phyloP scores from a whole-genome alignment of 2,113 vertebrate genomes.

The Brienomyrus brachyistius region DNA sequence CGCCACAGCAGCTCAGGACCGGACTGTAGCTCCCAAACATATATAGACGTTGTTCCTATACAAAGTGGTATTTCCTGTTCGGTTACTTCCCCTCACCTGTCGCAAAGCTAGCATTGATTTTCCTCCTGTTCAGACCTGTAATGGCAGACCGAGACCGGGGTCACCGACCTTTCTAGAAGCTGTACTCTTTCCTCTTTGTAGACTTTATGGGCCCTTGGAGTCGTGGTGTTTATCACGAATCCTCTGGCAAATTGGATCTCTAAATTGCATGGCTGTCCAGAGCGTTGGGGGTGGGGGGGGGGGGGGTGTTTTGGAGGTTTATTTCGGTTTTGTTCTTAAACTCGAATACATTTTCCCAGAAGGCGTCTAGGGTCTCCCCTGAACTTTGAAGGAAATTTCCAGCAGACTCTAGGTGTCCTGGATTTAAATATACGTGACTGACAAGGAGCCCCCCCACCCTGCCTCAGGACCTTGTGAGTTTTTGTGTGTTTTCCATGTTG shows the following conservation, averaged over 20 bases:
- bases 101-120: constrained; percentile 42
- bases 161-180: constrained; percentile 46
- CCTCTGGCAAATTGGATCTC: constrained; percentile 43
- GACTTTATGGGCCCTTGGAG: constrained; percentile 7
- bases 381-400: not conserved
- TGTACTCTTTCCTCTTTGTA: not conserved
- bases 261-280: constrained; percentile 33
- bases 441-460: not conserved
- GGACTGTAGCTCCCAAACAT: too few relatives aligned
- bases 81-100: constrained; percentile 36
- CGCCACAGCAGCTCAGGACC: not conserved
- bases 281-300: not conserved
- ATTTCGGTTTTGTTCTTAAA: not conserved
- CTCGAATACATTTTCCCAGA: not conserved
- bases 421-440: not conserved
- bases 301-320: constrained; percentile 28
- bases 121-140: constrained; percentile 37
- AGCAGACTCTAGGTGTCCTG: not conserved
- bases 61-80: constrained; percentile 3
- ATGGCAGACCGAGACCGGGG: constrained; percentile 42
- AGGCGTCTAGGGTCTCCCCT: not conserved
- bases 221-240: constrained; percentile 45
- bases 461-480: not conserved
- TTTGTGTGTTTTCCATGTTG: not conserved
- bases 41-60: not conserved